These are phyloP conservation scores for Pseudomyrmex dendroicus DNA, from an alignment of 1,140 invertebrate species.

Conservation along the genomic window DNA sequence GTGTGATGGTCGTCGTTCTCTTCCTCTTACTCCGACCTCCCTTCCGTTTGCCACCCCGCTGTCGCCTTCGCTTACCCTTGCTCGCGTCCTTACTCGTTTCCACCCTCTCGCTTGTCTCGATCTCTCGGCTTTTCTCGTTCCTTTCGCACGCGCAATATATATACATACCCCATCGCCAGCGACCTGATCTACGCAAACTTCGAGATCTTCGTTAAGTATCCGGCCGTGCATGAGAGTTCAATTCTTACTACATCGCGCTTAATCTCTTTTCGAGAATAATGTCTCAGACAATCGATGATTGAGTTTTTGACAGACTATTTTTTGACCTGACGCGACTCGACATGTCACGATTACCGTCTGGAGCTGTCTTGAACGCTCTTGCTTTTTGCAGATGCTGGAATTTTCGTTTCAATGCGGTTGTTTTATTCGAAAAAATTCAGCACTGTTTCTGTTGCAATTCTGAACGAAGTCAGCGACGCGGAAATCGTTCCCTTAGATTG, in stretches of 20 bases:
- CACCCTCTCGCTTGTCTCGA: constrained; percentile 20
- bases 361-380: background rate
- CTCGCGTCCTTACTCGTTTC: constrained; percentile 8
- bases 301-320: no score
- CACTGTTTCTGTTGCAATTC: constrained; percentile 39
- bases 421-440: constrained; percentile 42
- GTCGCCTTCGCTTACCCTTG: background rate
- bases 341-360: background rate
- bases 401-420: background rate
- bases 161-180: constrained; percentile 28
- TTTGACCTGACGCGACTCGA: background rate
- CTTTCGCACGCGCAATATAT: constrained; percentile 51
- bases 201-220: constrained; percentile 48
- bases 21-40: background rate
- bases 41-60: background rate
- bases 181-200: constrained; percentile 40
- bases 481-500: constrained; percentile 50
- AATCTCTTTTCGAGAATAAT: constrained; percentile 4
- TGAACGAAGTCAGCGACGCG: constrained; percentile 33
- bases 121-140: constrained; percentile 28
- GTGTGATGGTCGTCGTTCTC: constrained; percentile 76
- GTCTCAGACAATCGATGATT: no score
- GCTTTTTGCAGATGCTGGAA: background rate
- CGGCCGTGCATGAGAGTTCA: constrained; percentile 26
- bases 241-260: constrained; percentile 25